Conservation (phyloP, 2,888 invertebrate species). For the Synergus itoensis region DNA sequence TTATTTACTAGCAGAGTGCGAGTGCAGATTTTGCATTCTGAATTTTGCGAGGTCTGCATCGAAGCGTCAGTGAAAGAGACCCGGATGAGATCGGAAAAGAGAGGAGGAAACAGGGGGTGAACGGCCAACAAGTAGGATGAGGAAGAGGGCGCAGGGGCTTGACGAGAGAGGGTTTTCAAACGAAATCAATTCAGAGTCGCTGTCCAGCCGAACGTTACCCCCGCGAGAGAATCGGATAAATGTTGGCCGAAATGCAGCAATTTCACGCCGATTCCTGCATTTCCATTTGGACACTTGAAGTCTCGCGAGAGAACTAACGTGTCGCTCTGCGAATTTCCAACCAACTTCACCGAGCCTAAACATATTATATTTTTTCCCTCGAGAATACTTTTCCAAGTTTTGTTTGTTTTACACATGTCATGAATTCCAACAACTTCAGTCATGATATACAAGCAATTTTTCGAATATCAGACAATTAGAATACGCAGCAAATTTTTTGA, state of each 20-base stretch:
- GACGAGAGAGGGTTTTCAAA: conserved; percentile 71
- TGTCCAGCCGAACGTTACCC: conserved; percentile 75
- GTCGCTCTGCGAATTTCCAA: conserved; percentile 50
- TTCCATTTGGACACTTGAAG: conserved; percentile 70
- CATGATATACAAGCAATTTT: not conserved
- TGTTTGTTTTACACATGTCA: conserved; percentile 41
- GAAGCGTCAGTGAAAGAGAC: conserved; percentile 45
- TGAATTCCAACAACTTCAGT: not conserved
- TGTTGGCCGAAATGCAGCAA: conserved; percentile 76
- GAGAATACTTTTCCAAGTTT: conserved; percentile 24
- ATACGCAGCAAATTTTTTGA: conserved; percentile 71
- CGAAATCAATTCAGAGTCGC: conserved; percentile 77
- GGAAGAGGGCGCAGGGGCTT: conserved; percentile 55
- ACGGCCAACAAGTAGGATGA: conserved; percentile 61
- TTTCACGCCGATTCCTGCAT: conserved; percentile 72
- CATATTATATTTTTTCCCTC: not conserved
- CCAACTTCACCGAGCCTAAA: conserved; percentile 33
- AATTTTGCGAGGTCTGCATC: conserved; percentile 31
- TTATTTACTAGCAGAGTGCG: conserved; percentile 5
- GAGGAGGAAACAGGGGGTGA: conserved; percentile 41
- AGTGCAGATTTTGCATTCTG: conserved; percentile 16
- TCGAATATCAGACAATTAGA: not conserved
- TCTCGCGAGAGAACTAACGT: conserved; percentile 59
- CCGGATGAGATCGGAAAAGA: conserved; percentile 49
- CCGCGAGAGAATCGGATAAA: conserved; percentile 70